phyloP scores from a whole-genome alignment of 2,888 invertebrate species.

The Terebella lapidaria region DNA sequence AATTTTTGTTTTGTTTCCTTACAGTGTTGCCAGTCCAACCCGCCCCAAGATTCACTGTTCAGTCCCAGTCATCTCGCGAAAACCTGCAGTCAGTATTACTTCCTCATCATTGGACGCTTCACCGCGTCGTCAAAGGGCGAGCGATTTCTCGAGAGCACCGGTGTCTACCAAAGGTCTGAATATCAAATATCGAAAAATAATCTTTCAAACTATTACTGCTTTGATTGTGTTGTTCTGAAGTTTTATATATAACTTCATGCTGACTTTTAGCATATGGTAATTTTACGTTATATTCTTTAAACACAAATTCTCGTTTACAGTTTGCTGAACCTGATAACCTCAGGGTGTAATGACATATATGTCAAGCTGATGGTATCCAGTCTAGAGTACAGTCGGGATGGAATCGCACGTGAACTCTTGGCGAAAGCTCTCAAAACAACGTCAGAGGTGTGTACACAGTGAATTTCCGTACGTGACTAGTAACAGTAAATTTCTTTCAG shows the following conservation, averaged over 20 bases:
- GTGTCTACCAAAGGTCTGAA: slow-evolving; percentile 69
- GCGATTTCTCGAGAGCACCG: slow-evolving; percentile 67
- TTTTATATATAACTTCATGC: too few relatives aligned
- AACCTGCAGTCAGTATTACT: slow-evolving; percentile 90
- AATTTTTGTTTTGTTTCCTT: slow-evolving; percentile 61
- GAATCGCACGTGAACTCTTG: slow-evolving; percentile 59
- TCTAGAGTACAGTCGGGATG: slow-evolving; percentile 77
- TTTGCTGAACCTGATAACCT: slow-evolving; percentile 69
- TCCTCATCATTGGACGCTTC: slow-evolving; percentile 84
- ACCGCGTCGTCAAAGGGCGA: slow-evolving; percentile 52
- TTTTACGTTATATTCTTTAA: neutral
- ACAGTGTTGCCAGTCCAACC: slow-evolving; percentile 5
- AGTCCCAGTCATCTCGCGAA: slow-evolving; percentile 52
- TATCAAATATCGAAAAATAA: neutral
- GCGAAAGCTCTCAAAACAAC: slow-evolving; percentile 57
- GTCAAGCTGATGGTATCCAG: slow-evolving; percentile 89
- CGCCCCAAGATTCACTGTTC: neutral
- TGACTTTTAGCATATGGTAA: too few relatives aligned
- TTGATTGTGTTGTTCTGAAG: too few relatives aligned
- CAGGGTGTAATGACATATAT: slow-evolving; percentile 84
- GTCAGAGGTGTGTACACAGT: slow-evolving; percentile 53
- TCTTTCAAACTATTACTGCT: neutral
- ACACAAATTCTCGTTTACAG: slow-evolving; percentile 53
- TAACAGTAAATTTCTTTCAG: too few relatives aligned
- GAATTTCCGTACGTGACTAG: too few relatives aligned